Conservation (phyloP, 2,888 invertebrate species). For the Nematopogon swammerdamellus region DNA sequence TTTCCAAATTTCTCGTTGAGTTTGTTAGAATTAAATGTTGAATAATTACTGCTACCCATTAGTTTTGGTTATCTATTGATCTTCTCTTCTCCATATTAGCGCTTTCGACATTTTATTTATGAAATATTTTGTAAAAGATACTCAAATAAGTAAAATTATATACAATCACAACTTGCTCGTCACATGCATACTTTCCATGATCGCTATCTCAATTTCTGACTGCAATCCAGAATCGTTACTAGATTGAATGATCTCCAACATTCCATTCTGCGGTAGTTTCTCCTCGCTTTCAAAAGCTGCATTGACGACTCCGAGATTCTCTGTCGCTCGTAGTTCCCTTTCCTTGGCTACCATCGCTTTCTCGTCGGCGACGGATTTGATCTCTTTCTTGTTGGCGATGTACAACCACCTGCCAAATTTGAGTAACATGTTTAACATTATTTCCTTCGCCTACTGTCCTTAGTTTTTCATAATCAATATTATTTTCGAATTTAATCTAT, state of each 20-base stretch:
- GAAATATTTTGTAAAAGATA: too few relatives aligned
- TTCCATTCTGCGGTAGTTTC: constrained; percentile 22
- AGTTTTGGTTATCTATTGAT: too few relatives aligned
- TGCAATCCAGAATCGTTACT: constrained; percentile 24
- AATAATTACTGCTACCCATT: too few relatives aligned
- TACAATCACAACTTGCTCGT: constrained; percentile 29
- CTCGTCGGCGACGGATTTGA: constrained; percentile 16
- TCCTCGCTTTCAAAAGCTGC: constrained; percentile 44
- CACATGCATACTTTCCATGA: constrained; percentile 39
- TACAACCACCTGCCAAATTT: constrained; percentile 66
- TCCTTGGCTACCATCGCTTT: constrained; percentile 12
- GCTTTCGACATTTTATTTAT: too few relatives aligned
- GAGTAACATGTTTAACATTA: too few relatives aligned
- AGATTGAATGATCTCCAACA: constrained; percentile 11
- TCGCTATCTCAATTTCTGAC: constrained; percentile 38
- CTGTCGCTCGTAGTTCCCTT: constrained; percentile 18
- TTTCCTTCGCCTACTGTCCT: too few relatives aligned
- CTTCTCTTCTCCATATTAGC: too few relatives aligned
- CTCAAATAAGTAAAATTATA: too few relatives aligned
- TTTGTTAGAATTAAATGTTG: too few relatives aligned
- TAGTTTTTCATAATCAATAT: too few relatives aligned
- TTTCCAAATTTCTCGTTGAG: too few relatives aligned
- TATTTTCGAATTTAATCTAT: too few relatives aligned
- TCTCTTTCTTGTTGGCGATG: constrained; percentile 60
- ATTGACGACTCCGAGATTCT: constrained; percentile 35